Conservation (phyloP, 2,797 vertebrate species). For the Pterois miles region DNA sequence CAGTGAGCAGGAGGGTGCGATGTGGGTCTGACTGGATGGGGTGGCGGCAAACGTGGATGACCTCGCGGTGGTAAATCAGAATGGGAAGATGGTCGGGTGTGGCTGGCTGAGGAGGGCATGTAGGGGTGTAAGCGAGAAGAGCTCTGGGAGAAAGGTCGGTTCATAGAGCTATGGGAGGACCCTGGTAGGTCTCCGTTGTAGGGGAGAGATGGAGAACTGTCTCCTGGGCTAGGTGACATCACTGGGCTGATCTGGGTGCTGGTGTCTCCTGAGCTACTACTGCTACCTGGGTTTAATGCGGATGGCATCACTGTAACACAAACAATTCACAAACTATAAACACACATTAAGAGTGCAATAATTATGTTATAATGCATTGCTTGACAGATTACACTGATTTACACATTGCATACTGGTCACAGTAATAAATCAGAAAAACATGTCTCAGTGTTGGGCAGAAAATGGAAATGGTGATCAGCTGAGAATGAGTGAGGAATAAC, state of each 20-base stretch:
- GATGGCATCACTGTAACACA: slow-evolving; percentile 77
- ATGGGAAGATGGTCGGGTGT: slow-evolving; percentile 24
- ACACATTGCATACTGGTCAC: neutral
- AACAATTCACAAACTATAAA: neutral
- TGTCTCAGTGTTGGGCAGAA: neutral
- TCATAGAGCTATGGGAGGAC: slow-evolving; percentile 53
- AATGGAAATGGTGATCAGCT: slow-evolving; percentile 3
- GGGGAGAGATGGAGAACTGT: slow-evolving; percentile 50
- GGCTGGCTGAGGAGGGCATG: slow-evolving; percentile 23
- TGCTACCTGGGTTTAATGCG: slow-evolving; percentile 61
- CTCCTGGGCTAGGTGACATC: slow-evolving; percentile 61
- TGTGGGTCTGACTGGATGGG: slow-evolving; percentile 43
- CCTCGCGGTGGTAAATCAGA: slow-evolving; percentile 32
- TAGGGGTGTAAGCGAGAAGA: slow-evolving; percentile 38
- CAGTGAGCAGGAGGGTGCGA: neutral
- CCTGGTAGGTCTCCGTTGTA: slow-evolving; percentile 45
- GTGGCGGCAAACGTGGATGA: slow-evolving; percentile 53
- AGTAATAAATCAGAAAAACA: neutral
- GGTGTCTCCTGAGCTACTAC: slow-evolving; percentile 62
- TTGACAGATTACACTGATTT: neutral
- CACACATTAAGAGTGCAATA: neutral
- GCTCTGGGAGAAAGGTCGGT: slow-evolving; percentile 50
- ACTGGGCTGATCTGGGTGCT: slow-evolving; percentile 32
- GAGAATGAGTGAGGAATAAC: neutral
- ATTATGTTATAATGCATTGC: neutral